Evolutionary conservation across 2,888 invertebrate species (phyloP).

Genomic region (Apotomis turbidana): DNA sequence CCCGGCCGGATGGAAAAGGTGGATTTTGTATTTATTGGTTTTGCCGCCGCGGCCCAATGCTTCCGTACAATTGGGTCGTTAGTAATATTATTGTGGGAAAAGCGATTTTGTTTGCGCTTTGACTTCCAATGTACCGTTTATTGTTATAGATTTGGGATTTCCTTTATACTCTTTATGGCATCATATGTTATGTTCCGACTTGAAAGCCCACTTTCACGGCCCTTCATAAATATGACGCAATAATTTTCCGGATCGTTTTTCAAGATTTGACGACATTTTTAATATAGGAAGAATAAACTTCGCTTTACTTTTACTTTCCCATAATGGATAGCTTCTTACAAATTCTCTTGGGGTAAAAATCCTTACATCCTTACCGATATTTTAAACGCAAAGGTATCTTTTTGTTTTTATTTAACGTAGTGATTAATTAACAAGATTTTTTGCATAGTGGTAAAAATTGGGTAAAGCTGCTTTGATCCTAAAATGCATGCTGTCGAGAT

Average conservation of each 20-base stretch:
- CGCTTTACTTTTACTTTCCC: slow-evolving; percentile 9
- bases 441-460: background rate
- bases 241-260: slow-evolving; percentile 61
- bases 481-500: background rate
- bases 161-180: slow-evolving; percentile 69
- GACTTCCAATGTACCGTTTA: slow-evolving; percentile 77
- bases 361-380: background rate
- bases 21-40: slow-evolving; percentile 82
- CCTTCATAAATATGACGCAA: slow-evolving; percentile 56
- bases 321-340: slow-evolving; percentile 5
- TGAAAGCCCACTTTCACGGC: slow-evolving; percentile 66
- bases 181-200: slow-evolving; percentile 69
- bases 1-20: slow-evolving; percentile 65
- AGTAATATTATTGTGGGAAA: slow-evolving; percentile 81
- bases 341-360: background rate
- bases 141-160: slow-evolving; percentile 77
- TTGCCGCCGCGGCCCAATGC: slow-evolving; percentile 74
- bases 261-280: slow-evolving; percentile 39
- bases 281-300: slow-evolving; percentile 28
- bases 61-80: slow-evolving; percentile 81
- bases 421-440: background rate
- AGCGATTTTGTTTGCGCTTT: slow-evolving; percentile 81
- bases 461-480: background rate
- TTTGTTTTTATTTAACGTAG: background rate
- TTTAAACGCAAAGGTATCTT: background rate